Base-by-base conservation (phyloP, 23 tunicate genomes). In the Trididemnum nubilum region DNA sequence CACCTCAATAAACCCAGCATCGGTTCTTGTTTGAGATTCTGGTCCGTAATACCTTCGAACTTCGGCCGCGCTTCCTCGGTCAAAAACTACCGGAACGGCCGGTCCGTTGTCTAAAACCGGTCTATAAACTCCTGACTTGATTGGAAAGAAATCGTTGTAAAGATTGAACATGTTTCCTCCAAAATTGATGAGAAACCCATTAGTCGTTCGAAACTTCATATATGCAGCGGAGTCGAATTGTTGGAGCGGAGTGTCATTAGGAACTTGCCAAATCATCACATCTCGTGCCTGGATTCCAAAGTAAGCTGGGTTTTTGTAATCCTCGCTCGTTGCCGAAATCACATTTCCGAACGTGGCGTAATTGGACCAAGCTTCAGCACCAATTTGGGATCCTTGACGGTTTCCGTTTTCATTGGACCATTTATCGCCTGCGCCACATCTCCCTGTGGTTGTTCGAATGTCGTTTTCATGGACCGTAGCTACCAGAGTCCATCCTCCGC, bases 251-350 rank as follows among this genome's bases (percentile, higher is more conserved):
- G n/a, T n/a, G n/a, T n/a, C n/a, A n/a, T n/a, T n/a, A n/a, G n/a
- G n/a, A n/a, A n/a, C n/a, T n/a, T n/a, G n/a, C n/a, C n/a, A n/a
- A n/a, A n/a, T n/a, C n/a, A 88, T 88, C n/a, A 88, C 35, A 78
- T 88, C 72, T 37, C 40, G 33, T 1, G 87, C 87, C 30, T 76
- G 63, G 36, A 88, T 3, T 30, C 71, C 85, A 57, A 88, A 88
- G 39, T 88, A 88, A 31, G 79, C 94, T 18, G 82, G 84, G 70
- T n/a, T 76, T 64, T 88, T 88, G 72, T 82, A 88, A 76, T 88
- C 94, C 32, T 88, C 87, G 37, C 87, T 82, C 24, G 94, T 70
- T 2, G 87, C 87, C 49, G 94, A 77, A 19, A 37, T 76, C 2
- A 76, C 71, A 31, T 30, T 5, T 15, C 94, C 94, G 33, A 71